Evolutionary conservation across 2,113 vertebrate species (phyloP), one percentile per base, ranked within the genome.

Genomic region (Sceloporus undulatus): DNA sequence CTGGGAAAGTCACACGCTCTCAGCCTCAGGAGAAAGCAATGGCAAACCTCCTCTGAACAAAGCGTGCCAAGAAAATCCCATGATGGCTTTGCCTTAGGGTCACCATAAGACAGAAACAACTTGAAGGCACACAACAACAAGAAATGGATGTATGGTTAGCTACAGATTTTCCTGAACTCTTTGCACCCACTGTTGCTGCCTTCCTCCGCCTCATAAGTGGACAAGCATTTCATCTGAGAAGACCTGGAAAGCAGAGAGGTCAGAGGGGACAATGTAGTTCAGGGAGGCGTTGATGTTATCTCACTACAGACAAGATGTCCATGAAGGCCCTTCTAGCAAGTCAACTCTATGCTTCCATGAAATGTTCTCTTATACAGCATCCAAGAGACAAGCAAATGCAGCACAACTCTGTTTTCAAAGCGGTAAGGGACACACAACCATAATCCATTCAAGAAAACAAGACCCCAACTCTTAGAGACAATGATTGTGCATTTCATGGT

Each of bases 401-500:
- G 40, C 40, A 16, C 82, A 82, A 82, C 7, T 77, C 73, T 52
- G 1, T 23, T 68, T n/a, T 52, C 75, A 29, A 87, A 93, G 89
- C 27, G 0, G 38, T 2, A 10, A 16, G 84, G 87, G 82, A 80
- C 84, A 89, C 23, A 59, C 16, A 11, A 2, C 66, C 83, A 0
- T 73, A 54, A 21, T 85, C 80, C 77, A 18, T 80, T 80, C 89
- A 40, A 29, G 19, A 40, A 27, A 59, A 52, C 0, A 25, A 59
- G 89, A 71, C 48, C 82, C 82, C 88, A 83, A 25, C 18, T 16
- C 84, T 94, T 90, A 89, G 85, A 91, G 85, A 80, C 73, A 87
- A 84, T 86, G 70, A 85, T 59, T 65, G 81, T 78, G 73, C 13
- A 19, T 16, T 86, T 92, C 85, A n/a, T 23, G 56, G 73, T 40